Evolutionary conservation across 2,797 vertebrate species (phyloP).

Genomic region (Takifugu rubripes): DNA sequence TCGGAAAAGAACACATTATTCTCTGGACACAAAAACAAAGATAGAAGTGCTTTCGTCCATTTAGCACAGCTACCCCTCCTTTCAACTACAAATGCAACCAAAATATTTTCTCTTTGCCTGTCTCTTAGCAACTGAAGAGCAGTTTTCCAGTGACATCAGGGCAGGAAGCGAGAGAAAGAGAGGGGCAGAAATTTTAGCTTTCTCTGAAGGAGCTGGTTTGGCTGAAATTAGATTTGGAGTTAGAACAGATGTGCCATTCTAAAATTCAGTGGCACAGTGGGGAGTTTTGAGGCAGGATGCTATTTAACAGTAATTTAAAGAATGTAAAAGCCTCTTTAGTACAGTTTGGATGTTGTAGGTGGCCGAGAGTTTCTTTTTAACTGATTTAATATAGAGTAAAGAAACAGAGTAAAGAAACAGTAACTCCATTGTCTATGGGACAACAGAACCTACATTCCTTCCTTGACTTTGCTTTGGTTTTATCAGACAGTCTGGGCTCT

Average conservation of each 20-base stretch:
- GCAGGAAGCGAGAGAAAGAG: conserved; percentile 47
- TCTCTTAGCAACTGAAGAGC: conserved; percentile 79
- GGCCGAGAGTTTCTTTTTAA: conserved; percentile 1
- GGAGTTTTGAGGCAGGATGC: conserved; percentile 8
- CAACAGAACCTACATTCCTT: conserved; percentile 57
- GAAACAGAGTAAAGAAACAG: no score
- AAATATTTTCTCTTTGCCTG: conserved; percentile 75
- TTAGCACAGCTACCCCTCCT: conserved; percentile 57
- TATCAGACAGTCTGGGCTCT: conserved; percentile 38
- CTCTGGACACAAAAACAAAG: conserved; percentile 53
- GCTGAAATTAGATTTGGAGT: conserved; percentile 58
- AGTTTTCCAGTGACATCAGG: conserved; percentile 78
- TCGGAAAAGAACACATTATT: conserved; percentile 49
- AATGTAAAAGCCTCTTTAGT: no score
- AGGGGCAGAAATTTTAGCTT: conserved; percentile 16
- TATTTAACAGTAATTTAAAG: no score
- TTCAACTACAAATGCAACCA: conserved; percentile 67
- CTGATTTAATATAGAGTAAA: conserved; percentile 12
- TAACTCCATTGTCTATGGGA: conserved; percentile 26
- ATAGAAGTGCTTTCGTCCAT: conserved; percentile 61
- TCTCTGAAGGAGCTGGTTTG: conserved; percentile 49
- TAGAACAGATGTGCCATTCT: conserved; percentile 31
- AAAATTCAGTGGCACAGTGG: conserved; percentile 12
- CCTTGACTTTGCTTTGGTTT: conserved; percentile 51
- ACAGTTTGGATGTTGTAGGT: neutral